Conservation (phyloP, 2,797 vertebrate species). For the Enteromius treurensis region DNA sequence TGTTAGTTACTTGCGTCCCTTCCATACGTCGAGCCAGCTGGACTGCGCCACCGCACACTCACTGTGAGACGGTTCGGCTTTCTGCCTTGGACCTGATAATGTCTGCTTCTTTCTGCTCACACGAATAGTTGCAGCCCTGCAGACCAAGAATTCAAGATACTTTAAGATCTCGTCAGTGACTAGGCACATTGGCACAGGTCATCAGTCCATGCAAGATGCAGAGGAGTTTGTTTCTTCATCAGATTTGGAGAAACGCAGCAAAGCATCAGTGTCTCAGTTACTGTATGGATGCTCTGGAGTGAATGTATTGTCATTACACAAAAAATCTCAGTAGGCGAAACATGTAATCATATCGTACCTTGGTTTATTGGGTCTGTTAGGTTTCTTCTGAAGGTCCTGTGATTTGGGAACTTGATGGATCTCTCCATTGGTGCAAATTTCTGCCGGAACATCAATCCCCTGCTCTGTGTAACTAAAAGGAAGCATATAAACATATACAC, state of each 20-base stretch:
- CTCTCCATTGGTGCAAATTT: neutral
- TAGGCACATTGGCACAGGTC: no score
- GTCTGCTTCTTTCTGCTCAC: slow-evolving; percentile 76
- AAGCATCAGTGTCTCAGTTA: neutral
- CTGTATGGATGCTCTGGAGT: neutral
- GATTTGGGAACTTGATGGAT: neutral
- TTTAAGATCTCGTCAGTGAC: neutral
- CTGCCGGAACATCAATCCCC: neutral
- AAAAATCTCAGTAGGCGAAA: no score
- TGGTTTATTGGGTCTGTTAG: slow-evolving; percentile 45
- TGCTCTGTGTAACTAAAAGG: neutral
- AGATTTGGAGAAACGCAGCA: neutral
- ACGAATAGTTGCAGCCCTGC: slow-evolving; percentile 76
- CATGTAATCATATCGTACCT: slow-evolving; percentile 12
- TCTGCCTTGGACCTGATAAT: neutral
- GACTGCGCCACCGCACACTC: slow-evolving; percentile 67
- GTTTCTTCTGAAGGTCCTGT: neutral
- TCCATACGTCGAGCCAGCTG: slow-evolving; percentile 80
- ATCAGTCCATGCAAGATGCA: neutral
- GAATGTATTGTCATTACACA: neutral
- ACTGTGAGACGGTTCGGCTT: neutral
- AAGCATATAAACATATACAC: neutral
- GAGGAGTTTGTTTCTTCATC: neutral
- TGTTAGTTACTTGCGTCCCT: slow-evolving; percentile 75
- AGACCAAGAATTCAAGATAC: neutral